Evolutionary conservation across 2,797 vertebrate genomes (phyloP), one percentile per base, ranked within the genome.

Genomic region (Chelon labrosus): DNA sequence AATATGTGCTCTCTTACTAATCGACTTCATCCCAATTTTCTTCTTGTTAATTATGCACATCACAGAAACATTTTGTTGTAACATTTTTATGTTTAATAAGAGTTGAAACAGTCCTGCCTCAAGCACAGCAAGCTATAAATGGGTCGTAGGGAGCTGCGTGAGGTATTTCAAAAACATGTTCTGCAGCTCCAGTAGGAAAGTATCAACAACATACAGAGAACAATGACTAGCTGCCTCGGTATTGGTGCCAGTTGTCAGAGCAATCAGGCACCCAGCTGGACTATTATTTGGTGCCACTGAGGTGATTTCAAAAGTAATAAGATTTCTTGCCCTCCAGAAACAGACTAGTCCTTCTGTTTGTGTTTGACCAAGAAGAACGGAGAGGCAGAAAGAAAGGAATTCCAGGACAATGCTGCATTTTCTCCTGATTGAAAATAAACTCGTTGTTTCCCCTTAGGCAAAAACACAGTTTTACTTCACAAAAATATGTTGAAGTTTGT

Each of bases 231-330:
- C 82, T 68, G 77, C 75, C 60, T 82, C 78, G 58, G 56, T 72
- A 80, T 87, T 89, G 77, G 69, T 85, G 80, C 76, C 84, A 85
- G 83, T 86, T 90, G 91, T 89, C 86, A 69, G 52, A 85, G 86
- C 90, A 91, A 91, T 94, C 93, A 92, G 88, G 89, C 80, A 88
- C 83, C 84, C 88, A 89, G 89, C 91, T 91, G 81, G 85, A 92
- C 88, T 86, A 90, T 92, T 88, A 90, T 94, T 91, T 84, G 86
- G 75, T 89, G 88, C 88, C 85, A 91, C 80, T 10, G 63, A 88
- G 89, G 90, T 86, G 89, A 88, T 91, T 92, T 92, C 80, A 80
- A 84, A 89, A 88, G 88, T 94, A 93, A 94, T 94, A 85, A 85
- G 89, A 91, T 94, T 93, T 92, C 78, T 85, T 93, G 88, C 89